phyloP scores from a whole-genome alignment of 2,888 invertebrate species.

The Epistrophella euchroma region DNA sequence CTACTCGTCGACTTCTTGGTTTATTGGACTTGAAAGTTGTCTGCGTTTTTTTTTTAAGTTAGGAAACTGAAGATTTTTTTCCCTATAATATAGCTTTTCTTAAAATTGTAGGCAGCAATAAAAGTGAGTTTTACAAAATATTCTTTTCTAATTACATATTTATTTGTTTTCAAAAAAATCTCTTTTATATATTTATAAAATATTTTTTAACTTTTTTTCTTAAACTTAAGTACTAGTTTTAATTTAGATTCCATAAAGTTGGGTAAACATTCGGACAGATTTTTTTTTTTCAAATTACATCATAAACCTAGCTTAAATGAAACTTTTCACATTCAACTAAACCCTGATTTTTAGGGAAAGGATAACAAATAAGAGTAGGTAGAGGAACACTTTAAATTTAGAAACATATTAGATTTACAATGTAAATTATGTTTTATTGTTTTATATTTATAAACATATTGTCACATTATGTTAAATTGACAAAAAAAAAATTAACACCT shows the following conservation, averaged over 20 bases:
- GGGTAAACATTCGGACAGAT: neutral
- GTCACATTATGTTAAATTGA: neutral
- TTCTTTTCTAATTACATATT: slow-evolving; percentile 6
- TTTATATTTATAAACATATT: neutral
- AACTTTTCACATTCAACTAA: neutral
- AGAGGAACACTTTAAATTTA: neutral
- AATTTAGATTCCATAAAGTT: slow-evolving; percentile 7
- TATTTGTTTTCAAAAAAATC: slow-evolving; percentile 12
- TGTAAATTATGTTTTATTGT: neutral
- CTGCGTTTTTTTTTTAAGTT: too few species aligned
- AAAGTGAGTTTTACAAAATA: neutral
- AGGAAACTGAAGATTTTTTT: too few species aligned
- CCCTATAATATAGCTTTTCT: neutral
- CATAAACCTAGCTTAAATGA: neutral
- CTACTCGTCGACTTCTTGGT: too few species aligned
- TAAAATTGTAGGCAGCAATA: neutral
- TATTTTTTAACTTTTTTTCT: neutral
- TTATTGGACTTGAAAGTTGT: too few species aligned
- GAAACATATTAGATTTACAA: neutral
- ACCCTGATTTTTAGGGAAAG: neutral
- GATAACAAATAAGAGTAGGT: neutral
- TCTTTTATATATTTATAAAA: slow-evolving; percentile 1
- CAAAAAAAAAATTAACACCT: neutral
- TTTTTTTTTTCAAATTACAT: neutral
- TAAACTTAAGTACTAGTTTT: slow-evolving; percentile 5